Evolutionary conservation across 2,113 vertebrate species (phyloP), one percentile per base, ranked within the genome.

Genomic region (Maccullochella peelii): DNA sequence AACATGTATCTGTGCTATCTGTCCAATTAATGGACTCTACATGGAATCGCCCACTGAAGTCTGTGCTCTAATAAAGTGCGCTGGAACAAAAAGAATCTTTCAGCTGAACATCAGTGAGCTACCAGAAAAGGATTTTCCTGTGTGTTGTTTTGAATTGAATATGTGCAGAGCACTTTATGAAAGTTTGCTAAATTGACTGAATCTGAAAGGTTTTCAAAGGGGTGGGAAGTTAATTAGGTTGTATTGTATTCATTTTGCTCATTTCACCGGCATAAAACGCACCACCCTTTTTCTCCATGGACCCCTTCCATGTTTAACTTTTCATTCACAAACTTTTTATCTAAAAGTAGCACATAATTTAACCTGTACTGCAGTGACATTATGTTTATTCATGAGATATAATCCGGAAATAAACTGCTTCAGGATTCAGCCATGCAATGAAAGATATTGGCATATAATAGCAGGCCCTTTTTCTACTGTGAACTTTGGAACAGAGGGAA

Each of bases 41-140:
- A 85, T 88, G 79, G 65, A 88, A 76, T 83, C 23, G 36, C 83
- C 88, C 70, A 81, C 77, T 87, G 50, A 86, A 86, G 75, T 87
- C 80, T 89, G 78, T 73, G 86, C 87, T 91, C 84, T 89, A 91
- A 95, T 93, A 91, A 95, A 94, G 80, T 91, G 75, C 83, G 85
- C 27, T 78, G 72, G 74, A 90, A 90, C 78, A 89, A 88, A 88
- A 83, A 68, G 27, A 82, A 77, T 68, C 59, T 90, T 70, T 79
- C 66, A 88, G 80, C 84, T 50, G 69, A 91, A 79, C 77, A 93
- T 89, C 70, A 85, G 71, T 81, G 88, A 73, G 67, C 85, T 84
- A 77, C 77, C 61, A 83, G 54, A 81, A 68, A 86, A 77, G 20
- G 30, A 75, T 79, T 76, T 66, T 80, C 16, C 55, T 54, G 50